phyloP scores from a whole-genome alignment of 2,113 vertebrate species.

The Manacus vitellinus region DNA sequence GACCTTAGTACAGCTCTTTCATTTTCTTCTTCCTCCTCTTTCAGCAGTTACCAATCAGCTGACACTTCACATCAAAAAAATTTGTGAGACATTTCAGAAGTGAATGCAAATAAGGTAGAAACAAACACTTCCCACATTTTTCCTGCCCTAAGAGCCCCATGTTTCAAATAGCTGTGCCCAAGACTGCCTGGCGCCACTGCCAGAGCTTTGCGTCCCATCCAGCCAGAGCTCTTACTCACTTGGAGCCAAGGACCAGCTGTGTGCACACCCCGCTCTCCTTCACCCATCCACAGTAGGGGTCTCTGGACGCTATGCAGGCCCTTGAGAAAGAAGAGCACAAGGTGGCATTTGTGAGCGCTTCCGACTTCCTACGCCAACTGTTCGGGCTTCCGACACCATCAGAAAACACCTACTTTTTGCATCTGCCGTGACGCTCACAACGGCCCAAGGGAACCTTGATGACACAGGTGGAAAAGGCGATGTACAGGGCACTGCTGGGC shows the following conservation, averaged over 20 bases:
- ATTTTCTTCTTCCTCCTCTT: conserved; percentile 41
- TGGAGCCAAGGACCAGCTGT: conserved; percentile 81
- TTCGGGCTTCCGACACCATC: neutral
- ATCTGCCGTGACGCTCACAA: conserved; percentile 89
- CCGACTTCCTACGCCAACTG: rapidly evolving
- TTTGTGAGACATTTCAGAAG: neutral
- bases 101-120: conserved; percentile 9
- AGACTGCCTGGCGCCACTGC: neutral
- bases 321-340: conserved; percentile 70
- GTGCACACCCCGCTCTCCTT: conserved; percentile 84
- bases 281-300: conserved; percentile 96
- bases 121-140: neutral
- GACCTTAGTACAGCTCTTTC: conserved; percentile 25
- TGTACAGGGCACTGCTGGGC: conserved; percentile 82
- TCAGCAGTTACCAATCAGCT: conserved; percentile 42
- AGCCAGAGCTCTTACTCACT: conserved; percentile 77
- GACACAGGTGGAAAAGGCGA: conserved; percentile 93
- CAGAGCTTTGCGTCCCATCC: rapidly evolving
- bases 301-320: conserved; percentile 95
- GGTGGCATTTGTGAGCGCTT: neutral
- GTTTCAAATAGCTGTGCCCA: neutral
- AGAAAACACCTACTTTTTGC: conserved; percentile 87
- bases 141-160: neutral
- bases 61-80: neutral
- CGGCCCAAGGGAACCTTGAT: conserved; percentile 92